phyloP scores from a whole-genome alignment of 2,113 vertebrate genomes.

The Phasianus colchicus region DNA sequence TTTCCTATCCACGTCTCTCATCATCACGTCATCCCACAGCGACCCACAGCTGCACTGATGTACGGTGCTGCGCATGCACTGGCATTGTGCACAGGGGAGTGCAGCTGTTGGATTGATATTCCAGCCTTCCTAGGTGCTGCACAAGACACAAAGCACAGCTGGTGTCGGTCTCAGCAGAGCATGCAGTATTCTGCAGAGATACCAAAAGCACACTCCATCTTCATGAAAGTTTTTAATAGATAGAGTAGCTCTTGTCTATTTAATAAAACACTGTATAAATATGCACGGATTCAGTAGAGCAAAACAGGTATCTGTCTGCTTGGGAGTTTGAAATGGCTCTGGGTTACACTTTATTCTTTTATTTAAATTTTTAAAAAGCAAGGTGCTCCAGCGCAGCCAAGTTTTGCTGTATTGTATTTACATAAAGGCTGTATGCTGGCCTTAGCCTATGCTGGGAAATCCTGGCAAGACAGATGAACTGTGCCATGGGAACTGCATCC shows the following conservation, averaged over 20 bases:
- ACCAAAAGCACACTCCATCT: not conserved
- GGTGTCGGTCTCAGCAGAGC: not conserved
- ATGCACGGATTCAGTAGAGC: not conserved
- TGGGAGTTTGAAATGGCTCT: not conserved
- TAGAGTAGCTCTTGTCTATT: not conserved
- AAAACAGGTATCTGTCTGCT: not conserved
- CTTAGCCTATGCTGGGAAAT: not conserved
- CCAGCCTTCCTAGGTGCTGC: slow-evolving; percentile 23
- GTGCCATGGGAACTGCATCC: not conserved
- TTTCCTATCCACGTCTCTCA: slow-evolving; percentile 11
- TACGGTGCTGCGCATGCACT: not conserved
- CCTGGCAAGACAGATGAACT: not conserved
- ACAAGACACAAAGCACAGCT: not conserved
- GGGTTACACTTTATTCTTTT: not conserved
- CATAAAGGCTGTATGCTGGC: not conserved
- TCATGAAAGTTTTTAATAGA: not conserved
- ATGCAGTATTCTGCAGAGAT: not conserved
- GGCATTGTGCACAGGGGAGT: not conserved
- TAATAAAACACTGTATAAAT: slow-evolving; percentile 10
- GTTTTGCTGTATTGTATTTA: not conserved
- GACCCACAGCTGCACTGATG: slow-evolving; percentile 36
- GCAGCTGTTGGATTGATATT: not conserved
- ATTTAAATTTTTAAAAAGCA: slow-evolving; percentile 12
- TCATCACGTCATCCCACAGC: not conserved
- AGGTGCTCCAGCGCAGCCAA: not conserved